Evolutionary conservation across 2,113 vertebrate species (phyloP).

Genomic region (Lonchura striata): DNA sequence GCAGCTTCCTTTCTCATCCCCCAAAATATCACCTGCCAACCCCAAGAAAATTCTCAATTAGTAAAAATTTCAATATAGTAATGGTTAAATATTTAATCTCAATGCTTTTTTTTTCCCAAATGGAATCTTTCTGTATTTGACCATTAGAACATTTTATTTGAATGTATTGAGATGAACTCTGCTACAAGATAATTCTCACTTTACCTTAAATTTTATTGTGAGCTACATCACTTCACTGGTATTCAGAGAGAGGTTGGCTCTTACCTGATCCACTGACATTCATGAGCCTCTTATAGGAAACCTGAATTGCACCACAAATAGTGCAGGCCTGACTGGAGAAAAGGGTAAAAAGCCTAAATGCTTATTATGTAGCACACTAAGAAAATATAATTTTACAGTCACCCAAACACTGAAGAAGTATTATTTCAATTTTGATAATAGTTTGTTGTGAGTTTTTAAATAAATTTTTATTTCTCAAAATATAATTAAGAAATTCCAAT

Average conservation of each 20-base stretch:
- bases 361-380: not conserved
- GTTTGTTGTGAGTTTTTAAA: not conserved
- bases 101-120: not conserved
- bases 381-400: not conserved
- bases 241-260: not conserved
- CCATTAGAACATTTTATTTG: fast-evolving
- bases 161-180: not conserved
- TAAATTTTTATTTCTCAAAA: not conserved
- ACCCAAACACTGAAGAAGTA: not conserved
- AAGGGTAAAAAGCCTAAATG: not conserved
- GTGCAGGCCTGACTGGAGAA: not conserved
- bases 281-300: not conserved
- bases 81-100: not conserved
- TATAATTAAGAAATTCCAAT: not conserved
- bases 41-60: not conserved
- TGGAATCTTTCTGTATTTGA: not conserved
- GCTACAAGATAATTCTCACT: not conserved
- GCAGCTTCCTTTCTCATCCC: not conserved
- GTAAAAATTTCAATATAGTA: not conserved
- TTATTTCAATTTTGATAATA: not conserved
- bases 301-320: not conserved
- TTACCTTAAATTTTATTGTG: not conserved
- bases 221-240: not conserved
- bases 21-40: not conserved
- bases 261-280: not conserved